phyloP scores from a whole-genome alignment of 1,140 invertebrate genomes.

The Ylistrum balloti region DNA sequence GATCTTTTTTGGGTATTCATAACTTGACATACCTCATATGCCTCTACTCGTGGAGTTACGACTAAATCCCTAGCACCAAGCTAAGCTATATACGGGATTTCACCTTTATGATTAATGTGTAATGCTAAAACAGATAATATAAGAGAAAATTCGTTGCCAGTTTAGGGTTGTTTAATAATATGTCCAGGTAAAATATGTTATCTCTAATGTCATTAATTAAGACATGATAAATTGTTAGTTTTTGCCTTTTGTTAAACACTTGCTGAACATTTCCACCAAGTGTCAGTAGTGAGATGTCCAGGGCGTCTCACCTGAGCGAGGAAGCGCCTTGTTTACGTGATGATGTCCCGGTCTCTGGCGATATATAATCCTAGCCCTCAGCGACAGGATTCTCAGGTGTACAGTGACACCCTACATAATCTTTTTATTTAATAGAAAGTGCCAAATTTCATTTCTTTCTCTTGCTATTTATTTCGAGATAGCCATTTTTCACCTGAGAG shows the following conservation, averaged over 20 bases:
- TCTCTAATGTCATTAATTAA: conserved; percentile 24
- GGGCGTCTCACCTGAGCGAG: conserved; percentile 30
- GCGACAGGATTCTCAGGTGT: conserved; percentile 4
- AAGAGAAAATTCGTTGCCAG: conserved; percentile 35
- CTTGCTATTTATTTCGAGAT: conserved; percentile 40
- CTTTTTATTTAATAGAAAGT: conserved; percentile 40
- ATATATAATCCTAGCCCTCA: conserved; percentile 15
- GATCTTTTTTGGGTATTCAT: background rate
- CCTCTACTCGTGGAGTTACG: background rate
- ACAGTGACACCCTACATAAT: conserved; percentile 18
- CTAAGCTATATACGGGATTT: background rate
- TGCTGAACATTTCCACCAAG: conserved; percentile 16
- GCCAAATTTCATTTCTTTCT: conserved; percentile 39
- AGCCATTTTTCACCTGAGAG: conserved; percentile 1
- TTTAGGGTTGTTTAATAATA: conserved; percentile 36
- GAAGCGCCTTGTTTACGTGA: background rate
- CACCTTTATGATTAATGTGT: background rate
- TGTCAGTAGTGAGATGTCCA: background rate
- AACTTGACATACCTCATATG: background rate
- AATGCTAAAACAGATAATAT: conserved; percentile 19
- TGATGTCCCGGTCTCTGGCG: background rate
- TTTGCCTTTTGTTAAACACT: conserved; percentile 33
- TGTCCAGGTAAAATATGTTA: conserved; percentile 12
- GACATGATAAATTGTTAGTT: conserved; percentile 27
- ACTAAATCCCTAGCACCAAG: conserved; percentile 4